phyloP scores from a whole-genome alignment of 2,113 vertebrate species.

The Mohoua ochrocephala region DNA sequence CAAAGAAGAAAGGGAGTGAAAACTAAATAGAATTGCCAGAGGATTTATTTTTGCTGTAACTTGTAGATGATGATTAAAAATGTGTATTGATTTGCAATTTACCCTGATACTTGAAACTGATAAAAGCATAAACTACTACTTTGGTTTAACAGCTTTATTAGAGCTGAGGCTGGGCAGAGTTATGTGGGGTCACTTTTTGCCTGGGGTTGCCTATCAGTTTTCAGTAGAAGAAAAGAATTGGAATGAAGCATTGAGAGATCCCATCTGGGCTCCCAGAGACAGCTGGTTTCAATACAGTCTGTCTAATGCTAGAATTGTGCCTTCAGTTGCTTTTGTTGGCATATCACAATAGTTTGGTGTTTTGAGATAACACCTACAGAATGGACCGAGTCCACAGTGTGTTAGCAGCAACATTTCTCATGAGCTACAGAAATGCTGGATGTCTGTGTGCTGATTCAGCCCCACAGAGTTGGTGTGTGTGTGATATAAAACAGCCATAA shows the following conservation, averaged over 20 bases:
- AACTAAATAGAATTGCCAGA: conserved; percentile 5
- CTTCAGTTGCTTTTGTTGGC: conserved; percentile 50
- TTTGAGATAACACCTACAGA: conserved; percentile 42
- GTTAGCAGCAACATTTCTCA: neutral
- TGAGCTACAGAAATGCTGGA: neutral
- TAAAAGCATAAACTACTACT: conserved; percentile 13
- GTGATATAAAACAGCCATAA: neutral
- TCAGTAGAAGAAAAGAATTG: conserved; percentile 52
- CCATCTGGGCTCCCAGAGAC: conserved; percentile 42
- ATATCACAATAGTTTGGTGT: conserved; percentile 31
- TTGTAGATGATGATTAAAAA: conserved; percentile 43
- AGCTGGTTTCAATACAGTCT: conserved; percentile 52
- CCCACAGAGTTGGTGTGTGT: neutral
- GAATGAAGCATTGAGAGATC: conserved; percentile 54
- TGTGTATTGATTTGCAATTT: conserved; percentile 45
- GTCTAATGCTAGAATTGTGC: conserved; percentile 33
- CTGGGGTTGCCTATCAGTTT: conserved; percentile 48
- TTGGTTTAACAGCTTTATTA: conserved; percentile 47
- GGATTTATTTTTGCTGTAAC: conserved; percentile 40
- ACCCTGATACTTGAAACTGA: conserved; percentile 18
- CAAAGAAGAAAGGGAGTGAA: neutral
- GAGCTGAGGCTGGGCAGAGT: conserved; percentile 14
- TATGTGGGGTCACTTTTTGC: conserved; percentile 41
- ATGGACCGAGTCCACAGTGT: neutral
- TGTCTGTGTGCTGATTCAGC: neutral